Evolutionary conservation across 2,888 invertebrate genomes (phyloP).

Genomic region (Temnothorax ravouxi): DNA sequence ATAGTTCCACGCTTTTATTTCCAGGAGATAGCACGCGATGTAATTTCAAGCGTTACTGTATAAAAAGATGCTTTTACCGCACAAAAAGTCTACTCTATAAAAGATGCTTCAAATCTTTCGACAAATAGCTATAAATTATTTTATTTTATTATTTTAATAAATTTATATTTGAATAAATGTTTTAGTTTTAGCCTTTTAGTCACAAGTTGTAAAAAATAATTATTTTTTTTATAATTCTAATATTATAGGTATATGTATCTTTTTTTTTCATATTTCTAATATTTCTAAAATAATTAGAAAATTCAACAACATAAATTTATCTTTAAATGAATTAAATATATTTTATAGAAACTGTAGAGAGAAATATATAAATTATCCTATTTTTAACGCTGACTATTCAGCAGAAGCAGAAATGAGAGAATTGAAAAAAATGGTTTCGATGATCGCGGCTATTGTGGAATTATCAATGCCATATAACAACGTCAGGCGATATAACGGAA

Average conservation of each 20-base stretch:
- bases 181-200: background rate
- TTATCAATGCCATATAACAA: constrained; percentile 19
- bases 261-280: too few species aligned
- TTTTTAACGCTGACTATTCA: background rate
- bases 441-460: background rate
- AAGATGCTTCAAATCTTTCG: background rate
- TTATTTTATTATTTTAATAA: constrained; percentile 1
- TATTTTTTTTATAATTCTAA: background rate
- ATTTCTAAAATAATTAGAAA: background rate
- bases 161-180: background rate
- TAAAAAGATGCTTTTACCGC: constrained; percentile 7
- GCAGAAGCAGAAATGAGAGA: background rate
- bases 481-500: background rate
- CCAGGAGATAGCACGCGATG: background rate
- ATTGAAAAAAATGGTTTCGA: constrained; percentile 6
- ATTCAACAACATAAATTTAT: background rate
- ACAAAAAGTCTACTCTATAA: background rate
- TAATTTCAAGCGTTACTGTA: constrained; percentile 21
- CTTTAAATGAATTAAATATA: background rate
- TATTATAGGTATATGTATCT: too few species aligned
- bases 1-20: constrained; percentile 9
- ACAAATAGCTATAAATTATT: background rate
- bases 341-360: background rate
- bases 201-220: background rate
- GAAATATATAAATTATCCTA: background rate